Evolutionary conservation across 2,888 invertebrate genomes (phyloP), one percentile per base, ranked within the genome.

Genomic region (Melipona beecheii): DNA sequence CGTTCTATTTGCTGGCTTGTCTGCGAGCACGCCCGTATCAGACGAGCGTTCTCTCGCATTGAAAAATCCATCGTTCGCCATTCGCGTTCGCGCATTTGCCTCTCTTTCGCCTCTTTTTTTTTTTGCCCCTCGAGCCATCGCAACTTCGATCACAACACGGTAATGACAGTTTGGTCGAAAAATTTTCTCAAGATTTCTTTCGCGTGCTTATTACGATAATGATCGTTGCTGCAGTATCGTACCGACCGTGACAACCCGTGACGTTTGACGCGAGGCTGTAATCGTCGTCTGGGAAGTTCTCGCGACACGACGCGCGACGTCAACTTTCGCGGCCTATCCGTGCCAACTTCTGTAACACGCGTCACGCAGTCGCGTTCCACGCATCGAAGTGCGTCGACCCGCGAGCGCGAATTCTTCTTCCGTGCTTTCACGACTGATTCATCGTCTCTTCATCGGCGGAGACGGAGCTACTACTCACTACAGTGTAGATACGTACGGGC

Each of bases 1-100:
- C 91, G 89, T 91, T 87, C 90, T 90, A 91, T 92, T 92, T 92
- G 92, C 92, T 88, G 91, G 78, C 43, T 82, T 78, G 78, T 83
- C 82, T 75, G 87, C 75, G 76, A 74, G 56, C 52, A 43, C 43
- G 68, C 72, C 49, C 71, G 49, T 78, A 81, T 50, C 78, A 60
- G 69, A 77, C 82, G 72, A 79, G 75, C n/a, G n/a, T 87, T 79
- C 43, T 2, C 43, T 43, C 85, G 66, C 65, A 49, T 31, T 19
- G 72, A 60, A 77, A 74, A n/a, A n/a, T 27, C 27, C 21, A 21
- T 27, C 52, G 54, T 64, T 27, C 6, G 0, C 62, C 50, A 4
- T 70, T 65, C 52, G 43, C n/a, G 6, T 13, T 5, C 4, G 15
- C 3, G 31, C 19, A 62, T 27, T 77, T 72, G 11, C 11, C 19